Conservation (phyloP, 2,797 vertebrate species). For the Amblyraja radiata region DNA sequence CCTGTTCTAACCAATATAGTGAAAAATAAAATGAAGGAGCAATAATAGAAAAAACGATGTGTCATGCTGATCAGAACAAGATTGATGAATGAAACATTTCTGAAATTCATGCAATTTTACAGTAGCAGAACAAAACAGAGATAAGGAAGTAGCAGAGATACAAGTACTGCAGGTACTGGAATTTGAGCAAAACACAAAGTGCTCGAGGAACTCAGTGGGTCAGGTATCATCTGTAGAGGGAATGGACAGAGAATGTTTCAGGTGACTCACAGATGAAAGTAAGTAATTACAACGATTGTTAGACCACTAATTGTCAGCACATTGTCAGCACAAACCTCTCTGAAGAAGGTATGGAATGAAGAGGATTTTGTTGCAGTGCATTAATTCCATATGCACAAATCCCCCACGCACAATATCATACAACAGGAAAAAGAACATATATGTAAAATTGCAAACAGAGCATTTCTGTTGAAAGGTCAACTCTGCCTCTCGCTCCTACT, state of each 20-base stretch:
- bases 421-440: not conserved
- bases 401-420: not conserved
- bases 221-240: too few relatives aligned
- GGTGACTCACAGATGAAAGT: not conserved
- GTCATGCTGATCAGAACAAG: not conserved
- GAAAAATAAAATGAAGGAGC: not conserved
- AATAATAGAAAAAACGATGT: not conserved
- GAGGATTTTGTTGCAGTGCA: not conserved
- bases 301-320: not conserved
- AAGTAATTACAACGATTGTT: not conserved
- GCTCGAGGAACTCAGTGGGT: too few relatives aligned
- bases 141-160: not conserved
- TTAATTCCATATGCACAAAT: not conserved
- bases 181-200: too few relatives aligned
- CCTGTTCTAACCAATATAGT: not conserved
- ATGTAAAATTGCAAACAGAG: not conserved
- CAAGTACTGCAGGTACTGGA: too few relatives aligned
- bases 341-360: not conserved
- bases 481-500: too few relatives aligned
- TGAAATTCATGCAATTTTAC: not conserved
- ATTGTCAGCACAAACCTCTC: not conserved
- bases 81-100: not conserved
- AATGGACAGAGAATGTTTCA: too few relatives aligned
- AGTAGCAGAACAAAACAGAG: not conserved
- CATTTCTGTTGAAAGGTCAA: too few relatives aligned